Percentiles rank a stretch among this genome's conserved stretches.
Conservation (phyloP, 2,888 invertebrate genomes). For the Caenorhabditis sp. region DNA sequence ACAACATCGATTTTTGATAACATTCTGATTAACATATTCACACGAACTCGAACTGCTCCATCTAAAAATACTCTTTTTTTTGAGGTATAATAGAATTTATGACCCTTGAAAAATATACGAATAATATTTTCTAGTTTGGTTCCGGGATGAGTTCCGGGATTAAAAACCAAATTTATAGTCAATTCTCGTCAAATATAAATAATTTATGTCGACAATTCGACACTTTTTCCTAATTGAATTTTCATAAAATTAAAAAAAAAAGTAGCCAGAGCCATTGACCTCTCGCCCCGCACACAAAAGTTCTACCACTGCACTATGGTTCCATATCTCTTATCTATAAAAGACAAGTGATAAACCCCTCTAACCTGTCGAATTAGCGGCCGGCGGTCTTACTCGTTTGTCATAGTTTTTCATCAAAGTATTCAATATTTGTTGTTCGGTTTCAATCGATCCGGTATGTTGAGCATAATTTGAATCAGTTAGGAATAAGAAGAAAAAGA, state of each 20-base stretch:
- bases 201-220: not conserved
- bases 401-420: constrained; percentile 63
- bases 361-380: constrained; percentile 53
- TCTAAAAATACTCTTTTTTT: too few relatives aligned
- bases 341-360: not conserved
- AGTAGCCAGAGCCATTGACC: too few relatives aligned
- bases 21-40: constrained; percentile 97
- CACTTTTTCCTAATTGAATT: too few relatives aligned
- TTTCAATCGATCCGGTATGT: constrained; percentile 9
- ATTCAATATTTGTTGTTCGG: constrained; percentile 61
- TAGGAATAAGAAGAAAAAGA: constrained; percentile 3
- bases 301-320: too few relatives aligned
- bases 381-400: constrained; percentile 64
- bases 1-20: constrained; percentile 98
- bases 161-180: too few relatives aligned
- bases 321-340: too few relatives aligned
- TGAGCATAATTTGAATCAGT: not conserved
- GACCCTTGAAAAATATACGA: not conserved
- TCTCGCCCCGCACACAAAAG: too few relatives aligned
- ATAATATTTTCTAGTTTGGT: too few relatives aligned
- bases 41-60: constrained; percentile 94
- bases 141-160: too few relatives aligned
- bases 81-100: too few relatives aligned
- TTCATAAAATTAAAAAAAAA: too few relatives aligned
- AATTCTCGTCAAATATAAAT: too few relatives aligned